These are phyloP conservation scores for Stegostoma tigrinum DNA, from an alignment of 2,113 vertebrate genomes.

Conservation along the genomic window DNA sequence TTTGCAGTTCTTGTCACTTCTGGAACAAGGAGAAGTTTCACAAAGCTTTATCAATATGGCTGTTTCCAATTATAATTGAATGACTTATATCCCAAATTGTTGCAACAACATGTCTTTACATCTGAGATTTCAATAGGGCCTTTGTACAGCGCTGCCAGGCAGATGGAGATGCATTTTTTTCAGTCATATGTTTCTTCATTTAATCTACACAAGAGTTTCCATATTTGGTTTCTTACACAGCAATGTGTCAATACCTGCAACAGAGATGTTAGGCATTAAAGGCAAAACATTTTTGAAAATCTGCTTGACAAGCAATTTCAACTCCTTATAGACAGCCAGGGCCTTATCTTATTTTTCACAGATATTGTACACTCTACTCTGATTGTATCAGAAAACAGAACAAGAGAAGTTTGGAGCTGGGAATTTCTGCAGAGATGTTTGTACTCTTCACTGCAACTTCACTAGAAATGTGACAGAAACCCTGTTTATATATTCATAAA, in stretches of 20 bases:
- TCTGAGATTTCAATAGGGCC: not conserved
- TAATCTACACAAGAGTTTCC: not conserved
- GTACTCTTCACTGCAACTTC: not conserved
- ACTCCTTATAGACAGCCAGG: not conserved
- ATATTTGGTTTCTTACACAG: not conserved
- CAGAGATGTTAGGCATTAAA: not conserved
- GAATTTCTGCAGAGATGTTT: not conserved
- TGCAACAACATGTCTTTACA: not conserved
- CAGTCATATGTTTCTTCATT: not conserved
- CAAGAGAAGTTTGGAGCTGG: not conserved
- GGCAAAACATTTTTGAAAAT: not conserved
- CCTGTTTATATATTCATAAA: not conserved
- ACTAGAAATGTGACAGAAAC: not conserved
- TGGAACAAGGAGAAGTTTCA: not conserved
- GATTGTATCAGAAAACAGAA: not conserved
- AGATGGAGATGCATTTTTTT: conserved; percentile 20
- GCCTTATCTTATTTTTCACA: not conserved
- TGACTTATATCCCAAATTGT: not conserved
- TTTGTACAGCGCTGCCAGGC: not conserved
- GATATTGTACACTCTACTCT: not conserved
- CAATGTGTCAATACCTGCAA: not conserved
- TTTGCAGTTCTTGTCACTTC: not conserved
- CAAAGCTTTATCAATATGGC: not conserved
- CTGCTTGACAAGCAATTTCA: not conserved
- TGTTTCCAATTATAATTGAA: not conserved